Conservation (phyloP, 2,113 vertebrate genomes). For the Heterocephalus glaber region DNA sequence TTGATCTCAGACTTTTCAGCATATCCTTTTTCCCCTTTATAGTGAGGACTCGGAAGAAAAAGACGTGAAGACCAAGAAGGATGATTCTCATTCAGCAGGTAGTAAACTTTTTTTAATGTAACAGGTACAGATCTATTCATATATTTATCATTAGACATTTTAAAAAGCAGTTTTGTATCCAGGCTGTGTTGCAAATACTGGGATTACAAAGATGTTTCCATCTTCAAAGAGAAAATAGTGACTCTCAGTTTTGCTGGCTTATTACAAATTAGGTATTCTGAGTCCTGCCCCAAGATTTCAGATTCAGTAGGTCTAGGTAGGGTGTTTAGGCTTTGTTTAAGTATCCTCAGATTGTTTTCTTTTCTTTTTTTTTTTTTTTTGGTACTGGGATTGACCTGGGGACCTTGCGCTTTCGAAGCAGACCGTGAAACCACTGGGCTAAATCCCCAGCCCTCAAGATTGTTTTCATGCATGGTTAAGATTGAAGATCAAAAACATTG, state of each 20-base stretch:
- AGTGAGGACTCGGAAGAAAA: constrained; percentile 99
- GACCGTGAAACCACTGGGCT: too few relatives aligned
- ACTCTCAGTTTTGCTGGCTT: background rate
- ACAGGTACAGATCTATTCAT: background rate
- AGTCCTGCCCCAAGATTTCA: background rate
- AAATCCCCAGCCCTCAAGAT: too few relatives aligned
- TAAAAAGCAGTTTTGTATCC: background rate
- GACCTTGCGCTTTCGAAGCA: too few relatives aligned
- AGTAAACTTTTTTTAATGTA: constrained; percentile 70
- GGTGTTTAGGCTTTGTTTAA: background rate
- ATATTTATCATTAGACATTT: background rate
- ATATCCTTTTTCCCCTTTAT: constrained; percentile 62
- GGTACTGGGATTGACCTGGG: too few relatives aligned
- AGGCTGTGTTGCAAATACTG: background rate
- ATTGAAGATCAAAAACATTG: background rate
- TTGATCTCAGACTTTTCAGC: background rate
- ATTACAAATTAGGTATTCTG: background rate
- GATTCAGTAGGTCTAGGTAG: background rate
- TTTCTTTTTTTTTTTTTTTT: too few relatives aligned
- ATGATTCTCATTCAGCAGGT: constrained; percentile 95
- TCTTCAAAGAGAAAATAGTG: background rate
- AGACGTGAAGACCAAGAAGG: constrained; percentile 95
- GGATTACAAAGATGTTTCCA: background rate
- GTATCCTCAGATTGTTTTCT: background rate
- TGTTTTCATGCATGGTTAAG: background rate